Evolutionary conservation across 2,888 invertebrate genomes (phyloP).

Genomic region (Apotomis turbidana): DNA sequence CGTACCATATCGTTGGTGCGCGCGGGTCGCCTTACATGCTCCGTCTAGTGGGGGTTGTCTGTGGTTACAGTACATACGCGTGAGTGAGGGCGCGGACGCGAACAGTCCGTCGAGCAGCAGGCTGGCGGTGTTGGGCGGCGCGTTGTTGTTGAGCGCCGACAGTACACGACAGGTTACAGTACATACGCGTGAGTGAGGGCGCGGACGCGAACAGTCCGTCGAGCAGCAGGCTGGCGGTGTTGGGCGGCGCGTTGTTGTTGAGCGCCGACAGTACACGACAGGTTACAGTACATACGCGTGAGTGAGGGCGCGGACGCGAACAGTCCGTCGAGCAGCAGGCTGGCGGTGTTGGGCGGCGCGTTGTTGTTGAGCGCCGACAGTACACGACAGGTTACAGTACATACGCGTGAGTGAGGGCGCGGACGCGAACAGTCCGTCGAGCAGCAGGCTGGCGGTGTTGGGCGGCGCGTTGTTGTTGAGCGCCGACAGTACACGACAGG

Average conservation of each 20-base stretch:
- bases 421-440: slow-evolving; percentile 84
- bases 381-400: neutral
- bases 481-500: too few relatives aligned
- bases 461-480: slow-evolving; percentile 60
- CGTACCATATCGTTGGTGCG: too few relatives aligned
- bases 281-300: slow-evolving; percentile 13
- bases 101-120: slow-evolving; percentile 86
- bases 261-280: too few relatives aligned
- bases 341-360: slow-evolving; percentile 61
- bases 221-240: slow-evolving; percentile 72
- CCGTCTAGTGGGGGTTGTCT: too few relatives aligned
- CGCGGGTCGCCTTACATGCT: too few relatives aligned
- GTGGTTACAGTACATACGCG: slow-evolving; percentile 4
- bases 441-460: slow-evolving; percentile 67
- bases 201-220: slow-evolving; percentile 83
- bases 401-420: slow-evolving; percentile 41
- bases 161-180: too few relatives aligned
- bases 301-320: slow-evolving; percentile 59
- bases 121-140: slow-evolving; percentile 59
- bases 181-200: slow-evolving; percentile 41
- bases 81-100: slow-evolving; percentile 47
- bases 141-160: slow-evolving; percentile 42
- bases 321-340: slow-evolving; percentile 85
- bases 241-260: slow-evolving; percentile 60
- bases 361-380: too few relatives aligned